Conservation (phyloP, 2,113 vertebrate species). For the Suricata suricatta region DNA sequence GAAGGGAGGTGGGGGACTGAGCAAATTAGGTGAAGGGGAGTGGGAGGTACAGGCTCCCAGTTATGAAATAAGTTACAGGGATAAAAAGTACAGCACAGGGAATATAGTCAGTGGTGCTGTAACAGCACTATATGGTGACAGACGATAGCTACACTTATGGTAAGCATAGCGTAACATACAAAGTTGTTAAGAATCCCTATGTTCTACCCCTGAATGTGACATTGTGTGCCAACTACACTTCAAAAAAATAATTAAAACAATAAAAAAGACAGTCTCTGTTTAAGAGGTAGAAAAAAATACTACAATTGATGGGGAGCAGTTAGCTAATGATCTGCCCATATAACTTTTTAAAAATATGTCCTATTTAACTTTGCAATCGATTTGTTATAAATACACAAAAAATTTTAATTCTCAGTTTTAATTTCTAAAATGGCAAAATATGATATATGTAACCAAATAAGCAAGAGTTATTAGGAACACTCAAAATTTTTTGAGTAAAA, state of each 20-base stretch:
- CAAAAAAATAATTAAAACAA: background rate
- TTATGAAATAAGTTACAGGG: background rate
- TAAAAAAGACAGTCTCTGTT: background rate
- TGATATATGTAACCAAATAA: background rate
- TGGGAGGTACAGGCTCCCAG: background rate
- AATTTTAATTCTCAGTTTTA: background rate
- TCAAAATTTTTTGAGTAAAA: conserved; percentile 20
- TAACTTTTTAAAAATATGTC: background rate
- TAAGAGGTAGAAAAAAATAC: background rate
- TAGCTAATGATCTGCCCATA: background rate
- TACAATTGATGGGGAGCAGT: background rate
- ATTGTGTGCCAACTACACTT: background rate
- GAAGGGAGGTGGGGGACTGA: background rate
- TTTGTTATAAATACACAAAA: conserved; percentile 16
- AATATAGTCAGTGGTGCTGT: background rate
- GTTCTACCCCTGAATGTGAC: background rate
- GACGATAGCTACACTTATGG: background rate
- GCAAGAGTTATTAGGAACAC: background rate
- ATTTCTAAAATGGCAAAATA: background rate
- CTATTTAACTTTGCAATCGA: background rate
- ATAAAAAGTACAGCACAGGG: background rate
- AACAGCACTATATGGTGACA: background rate
- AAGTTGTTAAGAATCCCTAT: background rate
- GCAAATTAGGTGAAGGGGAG: background rate
- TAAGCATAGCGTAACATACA: background rate